These are phyloP conservation scores for Chiropotes sagulatus DNA, from an alignment of 2,797 vertebrate genomes.

Conservation along the genomic window DNA sequence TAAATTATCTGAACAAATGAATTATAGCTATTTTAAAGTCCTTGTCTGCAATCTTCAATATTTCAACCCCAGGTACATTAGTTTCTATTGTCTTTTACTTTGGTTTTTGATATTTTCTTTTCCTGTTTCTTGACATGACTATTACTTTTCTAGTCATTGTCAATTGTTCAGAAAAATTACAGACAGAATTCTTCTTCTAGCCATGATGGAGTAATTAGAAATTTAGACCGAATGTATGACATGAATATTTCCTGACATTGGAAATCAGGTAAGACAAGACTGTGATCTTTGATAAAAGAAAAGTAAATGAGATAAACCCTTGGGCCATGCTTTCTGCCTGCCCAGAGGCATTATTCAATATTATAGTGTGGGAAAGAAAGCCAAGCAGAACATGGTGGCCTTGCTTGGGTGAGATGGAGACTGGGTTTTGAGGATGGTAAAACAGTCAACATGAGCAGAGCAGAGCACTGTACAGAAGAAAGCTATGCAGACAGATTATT, in stretches of 20 bases:
- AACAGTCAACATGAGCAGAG: background rate
- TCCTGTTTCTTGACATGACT: background rate
- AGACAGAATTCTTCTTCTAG: background rate
- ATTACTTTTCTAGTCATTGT: background rate
- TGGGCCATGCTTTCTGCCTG: background rate
- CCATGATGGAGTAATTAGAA: background rate
- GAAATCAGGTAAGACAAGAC: background rate
- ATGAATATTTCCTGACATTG: background rate
- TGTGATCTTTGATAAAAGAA: background rate
- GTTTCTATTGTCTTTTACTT: background rate
- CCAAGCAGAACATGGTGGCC: background rate
- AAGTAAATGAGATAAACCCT: background rate
- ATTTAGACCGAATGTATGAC: background rate
- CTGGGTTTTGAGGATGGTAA: background rate
- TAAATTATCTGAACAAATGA: background rate
- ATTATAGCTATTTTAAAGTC: background rate
- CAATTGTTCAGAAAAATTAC: background rate
- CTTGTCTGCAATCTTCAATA: background rate
- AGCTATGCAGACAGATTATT: background rate
- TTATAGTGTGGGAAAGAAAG: background rate
- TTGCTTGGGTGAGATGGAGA: background rate
- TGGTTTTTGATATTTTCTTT: background rate
- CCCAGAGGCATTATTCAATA: background rate
- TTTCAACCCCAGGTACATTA: background rate
- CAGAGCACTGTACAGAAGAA: background rate